Evolutionary conservation across 64 coral and sea anemone genomes (phyloP).

Genomic region (Astreopora myriophthalma): DNA sequence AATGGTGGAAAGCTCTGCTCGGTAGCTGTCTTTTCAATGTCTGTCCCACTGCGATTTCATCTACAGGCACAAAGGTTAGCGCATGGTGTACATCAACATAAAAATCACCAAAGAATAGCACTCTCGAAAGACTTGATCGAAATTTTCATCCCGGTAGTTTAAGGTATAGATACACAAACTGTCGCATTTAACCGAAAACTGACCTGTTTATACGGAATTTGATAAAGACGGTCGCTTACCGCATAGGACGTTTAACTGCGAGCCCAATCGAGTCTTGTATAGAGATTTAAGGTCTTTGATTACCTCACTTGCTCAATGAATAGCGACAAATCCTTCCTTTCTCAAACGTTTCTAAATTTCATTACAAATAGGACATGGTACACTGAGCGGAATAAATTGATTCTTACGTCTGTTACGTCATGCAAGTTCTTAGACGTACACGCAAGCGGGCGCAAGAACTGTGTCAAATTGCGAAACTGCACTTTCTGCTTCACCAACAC

Average conservation of each 20-base stretch:
- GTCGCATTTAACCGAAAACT: too few species aligned
- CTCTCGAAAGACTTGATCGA: too few species aligned
- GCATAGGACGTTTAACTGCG: neutral
- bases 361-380: neutral
- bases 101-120: too few species aligned
- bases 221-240: neutral
- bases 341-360: neutral
- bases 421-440: neutral
- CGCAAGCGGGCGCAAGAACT: neutral
- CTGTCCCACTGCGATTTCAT: too few species aligned
- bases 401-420: conserved; percentile 36
- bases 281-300: neutral
- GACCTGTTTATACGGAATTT: too few species aligned
- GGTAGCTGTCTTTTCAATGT: too few species aligned
- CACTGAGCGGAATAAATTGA: neutral
- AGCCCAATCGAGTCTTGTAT: too few species aligned
- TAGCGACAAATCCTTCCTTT: neutral
- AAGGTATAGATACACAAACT: too few species aligned
- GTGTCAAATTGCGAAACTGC: neutral
- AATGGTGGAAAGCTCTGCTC: too few species aligned
- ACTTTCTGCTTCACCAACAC: neutral
- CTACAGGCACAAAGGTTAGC: too few species aligned
- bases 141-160: too few species aligned
- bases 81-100: too few species aligned
- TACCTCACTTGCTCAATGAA: neutral